These are phyloP conservation scores for Iguana delicatissima DNA, from an alignment of 2,797 vertebrate species.

Conservation along the genomic window DNA sequence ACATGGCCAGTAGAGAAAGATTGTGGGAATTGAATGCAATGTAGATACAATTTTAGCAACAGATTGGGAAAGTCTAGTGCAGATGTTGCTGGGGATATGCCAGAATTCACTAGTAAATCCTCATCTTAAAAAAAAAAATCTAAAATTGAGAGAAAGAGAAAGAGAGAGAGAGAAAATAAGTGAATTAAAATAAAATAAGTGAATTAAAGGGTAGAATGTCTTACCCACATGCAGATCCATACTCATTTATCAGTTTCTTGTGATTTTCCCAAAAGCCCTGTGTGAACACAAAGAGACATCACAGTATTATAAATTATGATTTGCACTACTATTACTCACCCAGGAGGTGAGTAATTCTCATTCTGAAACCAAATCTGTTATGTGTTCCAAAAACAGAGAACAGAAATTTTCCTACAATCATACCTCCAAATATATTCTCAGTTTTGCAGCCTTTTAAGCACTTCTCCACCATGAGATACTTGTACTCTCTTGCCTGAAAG, in stretches of 20 bases:
- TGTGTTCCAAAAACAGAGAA: neutral
- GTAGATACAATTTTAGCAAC: no score
- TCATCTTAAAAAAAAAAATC: neutral
- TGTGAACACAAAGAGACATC: constrained; percentile 54
- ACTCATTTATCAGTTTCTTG: constrained; percentile 83
- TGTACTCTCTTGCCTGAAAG: neutral
- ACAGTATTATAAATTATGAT: constrained; percentile 38
- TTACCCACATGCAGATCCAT: constrained; percentile 93
- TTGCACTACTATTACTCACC: neutral
- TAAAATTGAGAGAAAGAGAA: no score
- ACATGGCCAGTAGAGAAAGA: no score
- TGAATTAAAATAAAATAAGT: constrained; percentile 24
- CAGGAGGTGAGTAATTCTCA: neutral
- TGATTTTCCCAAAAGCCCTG: constrained; percentile 89
- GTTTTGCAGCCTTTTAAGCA: neutral
- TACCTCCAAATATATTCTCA: neutral
- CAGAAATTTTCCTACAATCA: neutral
- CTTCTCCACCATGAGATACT: neutral
- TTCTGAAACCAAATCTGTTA: neutral
- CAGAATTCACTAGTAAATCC: neutral
- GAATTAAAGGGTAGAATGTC: constrained; percentile 52
- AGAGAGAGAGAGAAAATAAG: neutral
- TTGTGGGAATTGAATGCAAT: neutral
- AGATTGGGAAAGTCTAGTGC: neutral
- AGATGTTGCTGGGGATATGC: neutral